Percentiles rank a stretch among this genome's conserved stretches.
phyloP scores from a whole-genome alignment of 2,113 vertebrate species.

The Opisthocomus hoazin region DNA sequence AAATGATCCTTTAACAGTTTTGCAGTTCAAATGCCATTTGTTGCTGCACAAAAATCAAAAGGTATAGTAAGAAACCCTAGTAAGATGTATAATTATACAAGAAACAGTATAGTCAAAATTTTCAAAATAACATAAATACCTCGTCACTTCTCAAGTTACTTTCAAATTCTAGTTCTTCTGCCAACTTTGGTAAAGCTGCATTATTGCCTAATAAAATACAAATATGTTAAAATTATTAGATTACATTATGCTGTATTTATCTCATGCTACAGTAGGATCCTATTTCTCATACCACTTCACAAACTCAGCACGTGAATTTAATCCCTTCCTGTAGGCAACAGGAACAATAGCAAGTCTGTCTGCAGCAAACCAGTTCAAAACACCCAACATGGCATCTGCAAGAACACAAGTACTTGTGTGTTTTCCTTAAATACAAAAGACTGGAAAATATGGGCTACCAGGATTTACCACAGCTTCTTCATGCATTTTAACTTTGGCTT shows the following conservation, averaged over 20 bases:
- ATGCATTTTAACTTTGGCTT: not conserved
- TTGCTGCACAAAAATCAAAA: not conserved
- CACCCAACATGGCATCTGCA: not conserved
- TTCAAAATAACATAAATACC: constrained; percentile 59
- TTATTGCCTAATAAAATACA: constrained; percentile 67
- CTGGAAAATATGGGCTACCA: not conserved
- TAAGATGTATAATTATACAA: not conserved
- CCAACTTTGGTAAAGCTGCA: constrained; percentile 28
- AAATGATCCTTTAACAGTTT: not conserved
- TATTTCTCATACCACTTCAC: not conserved
- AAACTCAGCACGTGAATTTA: not conserved
- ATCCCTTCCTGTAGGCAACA: not conserved
- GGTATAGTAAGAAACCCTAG: not conserved
- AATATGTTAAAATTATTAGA: constrained; percentile 12
- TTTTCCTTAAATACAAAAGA: not conserved
- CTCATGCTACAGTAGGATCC: not conserved
- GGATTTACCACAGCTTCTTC: not conserved
- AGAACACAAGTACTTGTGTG: not conserved
- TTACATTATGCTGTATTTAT: not conserved
- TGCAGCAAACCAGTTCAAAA: not conserved
- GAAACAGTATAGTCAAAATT: not conserved
- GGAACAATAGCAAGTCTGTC: not conserved
- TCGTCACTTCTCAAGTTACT: constrained; percentile 35
- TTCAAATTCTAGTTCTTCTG: constrained; percentile 33
- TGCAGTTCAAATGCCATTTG: not conserved